These are phyloP conservation scores for Diorhabda sublineata DNA, from an alignment of 1,140 invertebrate species.

Conservation along the genomic window DNA sequence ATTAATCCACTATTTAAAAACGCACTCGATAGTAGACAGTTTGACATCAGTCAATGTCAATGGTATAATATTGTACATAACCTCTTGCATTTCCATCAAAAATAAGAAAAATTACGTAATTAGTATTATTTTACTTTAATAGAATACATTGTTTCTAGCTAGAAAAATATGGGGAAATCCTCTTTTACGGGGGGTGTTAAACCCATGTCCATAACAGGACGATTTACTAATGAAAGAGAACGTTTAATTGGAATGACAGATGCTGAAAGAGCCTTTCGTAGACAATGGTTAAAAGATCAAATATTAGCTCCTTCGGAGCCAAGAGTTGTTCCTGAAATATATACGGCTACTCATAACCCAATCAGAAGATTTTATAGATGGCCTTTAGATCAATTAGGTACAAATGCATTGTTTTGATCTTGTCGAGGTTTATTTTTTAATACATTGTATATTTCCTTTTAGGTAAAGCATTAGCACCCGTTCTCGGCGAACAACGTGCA, in stretches of 20 bases:
- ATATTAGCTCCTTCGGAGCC: constrained; percentile 69
- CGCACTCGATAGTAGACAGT: too few species aligned
- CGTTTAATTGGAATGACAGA: constrained; percentile 75
- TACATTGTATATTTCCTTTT: neutral
- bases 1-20: too few species aligned
- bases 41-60: too few species aligned
- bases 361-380: constrained; percentile 70
- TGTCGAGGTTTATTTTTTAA: too few species aligned
- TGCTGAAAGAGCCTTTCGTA: constrained; percentile 77
- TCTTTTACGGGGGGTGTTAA: constrained; percentile 59
- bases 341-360: constrained; percentile 67
- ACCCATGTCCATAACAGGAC: constrained; percentile 70
- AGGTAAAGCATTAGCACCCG: constrained; percentile 52
- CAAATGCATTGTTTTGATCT: too few species aligned
- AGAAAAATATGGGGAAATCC: constrained; percentile 32
- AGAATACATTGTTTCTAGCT: neutral
- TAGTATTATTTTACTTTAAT: neutral
- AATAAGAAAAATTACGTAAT: neutral
- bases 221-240: constrained; percentile 68
- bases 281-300: constrained; percentile 81
- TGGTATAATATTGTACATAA: neutral
- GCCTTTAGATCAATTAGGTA: constrained; percentile 61
- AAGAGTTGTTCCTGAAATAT: constrained; percentile 59
- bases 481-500: constrained; percentile 55
- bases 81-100: neutral